These are phyloP conservation scores for Anabas testudineus DNA, from an alignment of 2,797 vertebrate species.

Conservation along the genomic window DNA sequence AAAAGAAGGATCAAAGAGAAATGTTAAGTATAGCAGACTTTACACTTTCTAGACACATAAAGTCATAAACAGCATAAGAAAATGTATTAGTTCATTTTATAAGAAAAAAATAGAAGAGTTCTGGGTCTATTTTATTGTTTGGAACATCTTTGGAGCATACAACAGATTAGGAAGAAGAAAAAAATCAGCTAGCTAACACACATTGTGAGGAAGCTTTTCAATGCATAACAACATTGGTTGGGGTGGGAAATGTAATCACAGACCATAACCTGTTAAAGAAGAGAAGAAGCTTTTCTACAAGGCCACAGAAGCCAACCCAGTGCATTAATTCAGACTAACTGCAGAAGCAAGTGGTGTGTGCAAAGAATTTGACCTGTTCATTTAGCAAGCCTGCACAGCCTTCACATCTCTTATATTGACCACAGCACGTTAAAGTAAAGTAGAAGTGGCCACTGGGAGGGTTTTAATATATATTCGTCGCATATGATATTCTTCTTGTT, in stretches of 20 bases:
- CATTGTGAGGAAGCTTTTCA: background rate
- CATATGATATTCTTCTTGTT: background rate
- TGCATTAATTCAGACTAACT: too few species aligned
- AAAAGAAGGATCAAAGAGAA: slow-evolving; percentile 1
- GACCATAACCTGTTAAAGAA: background rate
- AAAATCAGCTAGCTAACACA: background rate
- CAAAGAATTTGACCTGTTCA: too few species aligned
- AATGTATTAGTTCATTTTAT: background rate
- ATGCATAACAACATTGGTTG: too few species aligned
- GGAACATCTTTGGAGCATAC: too few species aligned
- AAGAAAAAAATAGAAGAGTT: background rate
- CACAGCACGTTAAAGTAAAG: background rate
- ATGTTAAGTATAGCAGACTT: too few species aligned
- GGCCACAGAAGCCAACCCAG: too few species aligned
- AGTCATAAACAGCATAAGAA: too few species aligned
- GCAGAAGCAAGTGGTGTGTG: too few species aligned
- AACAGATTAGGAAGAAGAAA: background rate
- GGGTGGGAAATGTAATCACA: background rate
- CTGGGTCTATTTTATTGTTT: background rate
- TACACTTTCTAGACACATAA: too few species aligned
- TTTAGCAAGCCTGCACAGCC: too few species aligned
- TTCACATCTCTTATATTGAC: too few species aligned
- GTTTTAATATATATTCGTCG: background rate
- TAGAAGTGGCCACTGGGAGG: background rate
- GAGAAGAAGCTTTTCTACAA: background rate